These are phyloP conservation scores for Ligdia adustata DNA, from an alignment of 2,888 invertebrate genomes.

Conservation along the genomic window DNA sequence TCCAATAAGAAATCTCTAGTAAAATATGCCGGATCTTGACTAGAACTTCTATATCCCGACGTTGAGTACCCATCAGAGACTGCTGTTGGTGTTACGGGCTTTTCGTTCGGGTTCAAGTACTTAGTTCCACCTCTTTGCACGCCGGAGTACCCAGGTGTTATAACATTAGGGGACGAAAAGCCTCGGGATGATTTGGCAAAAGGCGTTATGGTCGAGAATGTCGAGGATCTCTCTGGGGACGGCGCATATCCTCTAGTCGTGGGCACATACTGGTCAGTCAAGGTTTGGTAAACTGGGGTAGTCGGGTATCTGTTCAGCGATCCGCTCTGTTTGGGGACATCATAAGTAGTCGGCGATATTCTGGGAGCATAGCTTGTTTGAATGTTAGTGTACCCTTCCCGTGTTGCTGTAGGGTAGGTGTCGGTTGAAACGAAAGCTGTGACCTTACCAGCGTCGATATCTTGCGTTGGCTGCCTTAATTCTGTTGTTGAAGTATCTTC, in stretches of 20 bases:
- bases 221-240: constrained; percentile 28
- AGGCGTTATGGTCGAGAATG: constrained; percentile 31
- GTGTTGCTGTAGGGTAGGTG: constrained; percentile 25
- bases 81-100: constrained; percentile 41
- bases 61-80: constrained; percentile 56
- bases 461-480: constrained; percentile 17
- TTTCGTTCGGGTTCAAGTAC: constrained; percentile 22
- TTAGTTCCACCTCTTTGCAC: constrained; percentile 37
- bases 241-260: constrained; percentile 28
- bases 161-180: constrained; percentile 36
- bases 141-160: constrained; percentile 37
- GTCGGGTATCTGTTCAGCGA: constrained; percentile 31
- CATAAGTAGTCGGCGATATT: constrained; percentile 27
- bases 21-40: constrained; percentile 68
- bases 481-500: constrained; percentile 23
- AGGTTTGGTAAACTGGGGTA: constrained; percentile 30
- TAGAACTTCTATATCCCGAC: constrained; percentile 54
- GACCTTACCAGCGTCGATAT: constrained; percentile 32
- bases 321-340: constrained; percentile 27
- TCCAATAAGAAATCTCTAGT: constrained; percentile 77
- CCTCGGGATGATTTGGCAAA: constrained; percentile 25
- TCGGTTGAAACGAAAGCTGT: constrained; percentile 24
- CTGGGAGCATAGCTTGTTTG: constrained; percentile 26
- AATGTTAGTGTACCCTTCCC: constrained; percentile 30
- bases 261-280: constrained; percentile 33